Evolutionary conservation across 2,113 vertebrate genomes (phyloP), one percentile per base, ranked within the genome.

Genomic region (Epinephelus fuscoguttatus): DNA sequence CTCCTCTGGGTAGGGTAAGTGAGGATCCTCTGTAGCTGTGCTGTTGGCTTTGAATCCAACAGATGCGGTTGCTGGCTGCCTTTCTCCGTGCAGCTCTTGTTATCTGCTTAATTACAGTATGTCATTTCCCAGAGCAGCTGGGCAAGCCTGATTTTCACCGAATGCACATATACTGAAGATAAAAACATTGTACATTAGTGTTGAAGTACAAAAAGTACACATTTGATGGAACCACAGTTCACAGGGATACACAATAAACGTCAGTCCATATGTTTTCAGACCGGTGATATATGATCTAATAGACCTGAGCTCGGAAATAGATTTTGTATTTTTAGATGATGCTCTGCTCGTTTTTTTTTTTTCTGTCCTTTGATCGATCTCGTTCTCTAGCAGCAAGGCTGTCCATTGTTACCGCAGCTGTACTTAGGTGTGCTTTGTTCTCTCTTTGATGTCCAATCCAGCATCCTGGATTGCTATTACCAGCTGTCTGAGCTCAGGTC

Each of bases 301-400:
- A 73, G 63, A 83, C 83, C 73, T 33, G 60, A 64, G 81, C 60
- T 79, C 90, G 83, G 78, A 87, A 89, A 92, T 82, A 80, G 82
- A 84, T 78, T 81, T 67, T 25, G n/a, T 89, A 90, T 91, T 92
- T 92, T 91, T 86, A 91, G 88, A 84, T 68, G 70, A 87, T 74
- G 37, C 75, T 82, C 72, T 55, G 70, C 66, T 78, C 33, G 18
- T 71, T 80, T 62, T 63, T 30, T 30, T 33, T 30, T 30, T 25
- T 45, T 25, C 77, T 81, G 83, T 84, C 90, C 87, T 91, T 77
- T 88, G 55, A 92, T 92, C 69, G 70, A 93, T 94, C 87, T 77
- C 3, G 13, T 77, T 80, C 45, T 81, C 57, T 78, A 75, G 82
- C 21, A 71, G 85, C 82, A 66, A 50, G 37, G 75, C 74, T 61